Percentiles rank a stretch among this genome's conserved stretches.
Evolutionary conservation across 2,888 invertebrate genomes (phyloP).

Genomic region (Sacculina carcini): DNA sequence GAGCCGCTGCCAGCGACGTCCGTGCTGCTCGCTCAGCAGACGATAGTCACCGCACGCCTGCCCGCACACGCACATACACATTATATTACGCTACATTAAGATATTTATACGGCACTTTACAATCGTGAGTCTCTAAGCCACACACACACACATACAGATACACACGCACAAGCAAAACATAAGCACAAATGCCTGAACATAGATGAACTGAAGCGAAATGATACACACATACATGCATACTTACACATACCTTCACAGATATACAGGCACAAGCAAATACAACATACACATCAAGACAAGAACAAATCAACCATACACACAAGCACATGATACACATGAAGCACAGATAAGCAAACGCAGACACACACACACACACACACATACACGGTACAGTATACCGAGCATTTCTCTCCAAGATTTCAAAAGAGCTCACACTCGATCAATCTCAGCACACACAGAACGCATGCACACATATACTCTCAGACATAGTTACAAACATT

Average conservation of each 20-base stretch:
- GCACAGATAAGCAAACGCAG: background rate
- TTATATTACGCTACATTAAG: too few relatives aligned
- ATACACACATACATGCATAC: background rate
- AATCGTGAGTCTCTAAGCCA: too few relatives aligned
- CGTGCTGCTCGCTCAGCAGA: slow-evolving; percentile 63
- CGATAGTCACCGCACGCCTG: slow-evolving; percentile 79
- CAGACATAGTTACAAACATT: too few relatives aligned
- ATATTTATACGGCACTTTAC: too few relatives aligned
- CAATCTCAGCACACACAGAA: background rate
- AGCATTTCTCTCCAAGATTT: background rate
- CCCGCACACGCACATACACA: too few relatives aligned
- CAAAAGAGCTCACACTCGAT: background rate
- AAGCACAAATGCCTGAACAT: background rate
- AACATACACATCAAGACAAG: background rate
- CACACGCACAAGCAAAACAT: background rate
- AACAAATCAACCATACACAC: background rate
- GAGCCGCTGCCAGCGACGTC: slow-evolving; percentile 71
- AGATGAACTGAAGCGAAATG: background rate
- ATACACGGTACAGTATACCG: background rate
- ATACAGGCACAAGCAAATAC: too few relatives aligned
- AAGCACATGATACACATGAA: background rate
- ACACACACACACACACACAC: background rate
- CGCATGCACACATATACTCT: background rate
- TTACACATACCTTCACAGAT: background rate
- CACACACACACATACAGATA: background rate